Conservation (phyloP, 1,140 invertebrate species). For the Hirudo medicinalis region DNA sequence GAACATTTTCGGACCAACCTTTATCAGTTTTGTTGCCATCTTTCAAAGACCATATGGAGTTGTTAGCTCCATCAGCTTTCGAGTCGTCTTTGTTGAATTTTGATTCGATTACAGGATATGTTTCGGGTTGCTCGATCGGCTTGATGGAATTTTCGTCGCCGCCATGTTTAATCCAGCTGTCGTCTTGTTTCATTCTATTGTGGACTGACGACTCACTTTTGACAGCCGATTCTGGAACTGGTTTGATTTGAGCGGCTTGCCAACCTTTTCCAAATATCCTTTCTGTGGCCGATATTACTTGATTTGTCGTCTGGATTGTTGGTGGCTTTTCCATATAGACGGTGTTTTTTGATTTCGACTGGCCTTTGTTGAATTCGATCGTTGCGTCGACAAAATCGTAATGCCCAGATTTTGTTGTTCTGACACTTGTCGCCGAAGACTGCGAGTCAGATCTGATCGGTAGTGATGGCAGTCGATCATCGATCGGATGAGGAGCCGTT, state of each 20-base stretch:
- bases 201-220: no score
- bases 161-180: background rate
- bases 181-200: conserved; percentile 7
- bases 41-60: no score
- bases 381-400: conserved; percentile 10
- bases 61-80: no score
- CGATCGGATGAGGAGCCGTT: background rate
- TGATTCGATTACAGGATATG: no score
- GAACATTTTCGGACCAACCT: no score
- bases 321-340: background rate
- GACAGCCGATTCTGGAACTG: no score
- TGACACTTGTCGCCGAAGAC: background rate
- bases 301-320: background rate
- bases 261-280: no score
- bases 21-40: no score
- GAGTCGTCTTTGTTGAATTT: no score
- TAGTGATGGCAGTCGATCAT: background rate
- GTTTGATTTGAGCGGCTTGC: no score
- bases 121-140: no score
- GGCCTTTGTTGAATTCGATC: background rate
- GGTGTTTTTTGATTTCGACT: background rate
- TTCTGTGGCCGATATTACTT: no score
- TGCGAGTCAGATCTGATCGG: background rate
- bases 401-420: background rate
- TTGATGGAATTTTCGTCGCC: background rate